These are phyloP conservation scores for Psittacara wagleri DNA, from an alignment of 2,113 vertebrate species.

Conservation along the genomic window DNA sequence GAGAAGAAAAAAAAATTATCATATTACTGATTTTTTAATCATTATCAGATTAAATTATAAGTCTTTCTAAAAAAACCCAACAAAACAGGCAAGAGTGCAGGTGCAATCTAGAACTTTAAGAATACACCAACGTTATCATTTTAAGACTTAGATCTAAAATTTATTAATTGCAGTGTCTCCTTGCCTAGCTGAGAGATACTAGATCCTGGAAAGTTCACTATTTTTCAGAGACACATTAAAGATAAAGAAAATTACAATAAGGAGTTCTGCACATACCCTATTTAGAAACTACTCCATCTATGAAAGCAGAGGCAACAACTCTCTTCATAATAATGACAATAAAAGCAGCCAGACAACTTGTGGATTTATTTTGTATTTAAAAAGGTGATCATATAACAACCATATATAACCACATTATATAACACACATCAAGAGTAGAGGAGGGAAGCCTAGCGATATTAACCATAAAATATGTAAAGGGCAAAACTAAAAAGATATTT, in stretches of 20 bases:
- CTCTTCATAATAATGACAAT: neutral
- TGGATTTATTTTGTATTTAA: neutral
- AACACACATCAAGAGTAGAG: neutral
- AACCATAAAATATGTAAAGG: neutral
- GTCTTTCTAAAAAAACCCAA: neutral
- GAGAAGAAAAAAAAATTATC: neutral
- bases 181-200: neutral
- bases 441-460: neutral
- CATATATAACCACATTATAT: neutral
- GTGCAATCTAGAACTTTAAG: neutral
- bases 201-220: neutral
- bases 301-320: neutral
- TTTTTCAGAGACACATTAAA: neutral
- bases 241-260: neutral
- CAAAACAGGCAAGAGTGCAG: neutral
- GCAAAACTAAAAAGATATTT: neutral
- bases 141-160: neutral
- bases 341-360: neutral
- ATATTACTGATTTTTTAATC: neutral
- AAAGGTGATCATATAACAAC: neutral
- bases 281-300: neutral
- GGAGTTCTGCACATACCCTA: neutral
- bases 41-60: neutral
- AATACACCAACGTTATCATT: neutral
- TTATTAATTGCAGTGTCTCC: neutral